A percentile compares a stretch with the other conserved stretches of the same genome.
Evolutionary conservation across 2,113 vertebrate species (phyloP).

Genomic region (Colinus virginianus): DNA sequence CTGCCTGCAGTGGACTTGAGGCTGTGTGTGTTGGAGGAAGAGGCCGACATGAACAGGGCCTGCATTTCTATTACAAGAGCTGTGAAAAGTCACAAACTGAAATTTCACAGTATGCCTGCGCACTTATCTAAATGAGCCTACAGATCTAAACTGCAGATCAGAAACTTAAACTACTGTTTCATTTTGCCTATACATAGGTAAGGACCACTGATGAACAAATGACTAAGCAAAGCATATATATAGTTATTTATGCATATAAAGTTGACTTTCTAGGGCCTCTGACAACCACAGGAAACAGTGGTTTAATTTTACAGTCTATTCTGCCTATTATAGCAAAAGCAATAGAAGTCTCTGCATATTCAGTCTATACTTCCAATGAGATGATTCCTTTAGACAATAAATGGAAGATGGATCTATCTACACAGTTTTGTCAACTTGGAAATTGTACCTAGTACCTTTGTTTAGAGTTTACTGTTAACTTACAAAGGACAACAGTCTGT

Average conservation of each 20-base stretch:
- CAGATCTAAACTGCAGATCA: neutral
- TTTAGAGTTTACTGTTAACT: neutral
- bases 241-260: neutral
- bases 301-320: neutral
- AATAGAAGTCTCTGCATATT: neutral
- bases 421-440: neutral
- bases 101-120: neutral
- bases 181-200: neutral
- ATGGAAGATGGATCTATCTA: neutral
- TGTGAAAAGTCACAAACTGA: neutral
- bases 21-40: neutral
- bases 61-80: neutral
- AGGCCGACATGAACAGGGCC: neutral
- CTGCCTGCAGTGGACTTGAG: neutral
- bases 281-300: neutral
- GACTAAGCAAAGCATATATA: neutral
- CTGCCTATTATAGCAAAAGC: neutral
- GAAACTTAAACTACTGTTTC: neutral
- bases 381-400: neutral
- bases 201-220: neutral
- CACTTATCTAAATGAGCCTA: neutral
- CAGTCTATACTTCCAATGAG: neutral
- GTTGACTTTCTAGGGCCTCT: neutral
- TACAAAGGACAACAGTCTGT: neutral
- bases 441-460: neutral